phyloP scores from a whole-genome alignment of 2,888 invertebrate genomes.

The Drosophila macrospina region DNA sequence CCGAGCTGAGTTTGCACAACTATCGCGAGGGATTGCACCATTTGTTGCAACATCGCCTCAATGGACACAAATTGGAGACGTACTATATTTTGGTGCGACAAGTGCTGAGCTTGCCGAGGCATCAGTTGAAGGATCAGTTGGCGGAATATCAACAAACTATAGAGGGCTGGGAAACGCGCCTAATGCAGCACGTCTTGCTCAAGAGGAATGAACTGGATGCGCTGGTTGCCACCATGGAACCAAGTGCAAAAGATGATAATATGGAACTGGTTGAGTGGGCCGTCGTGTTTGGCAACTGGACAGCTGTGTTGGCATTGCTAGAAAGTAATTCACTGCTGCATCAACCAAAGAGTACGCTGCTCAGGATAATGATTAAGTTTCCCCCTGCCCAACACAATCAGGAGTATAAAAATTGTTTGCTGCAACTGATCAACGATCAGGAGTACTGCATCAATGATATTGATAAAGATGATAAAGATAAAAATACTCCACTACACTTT shows the following conservation, averaged over 20 bases:
- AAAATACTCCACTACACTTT: conserved; percentile 90
- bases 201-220: not conserved
- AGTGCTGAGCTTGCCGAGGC: conserved; percentile 50
- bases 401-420: conserved; percentile 87
- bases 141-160: not conserved
- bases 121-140: conserved; percentile 51
- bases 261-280: not conserved
- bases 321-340: conserved; percentile 86
- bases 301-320: not conserved
- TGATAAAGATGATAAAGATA: conserved; percentile 87
- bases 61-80: not conserved
- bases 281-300: not conserved
- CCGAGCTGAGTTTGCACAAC: conserved; percentile 68
- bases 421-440: conserved; percentile 87
- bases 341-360: conserved; percentile 82
- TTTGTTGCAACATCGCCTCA: not conserved
- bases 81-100: conserved; percentile 74
- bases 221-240: not conserved
- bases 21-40: conserved; percentile 70
- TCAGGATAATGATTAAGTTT: no score
- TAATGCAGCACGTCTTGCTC: not conserved
- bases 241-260: not conserved
- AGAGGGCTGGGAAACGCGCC: not conserved
- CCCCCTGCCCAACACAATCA: no score
- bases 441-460: conserved; percentile 87